Conservation (phyloP, 2,113 vertebrate species). For the Arizona elegans region DNA sequence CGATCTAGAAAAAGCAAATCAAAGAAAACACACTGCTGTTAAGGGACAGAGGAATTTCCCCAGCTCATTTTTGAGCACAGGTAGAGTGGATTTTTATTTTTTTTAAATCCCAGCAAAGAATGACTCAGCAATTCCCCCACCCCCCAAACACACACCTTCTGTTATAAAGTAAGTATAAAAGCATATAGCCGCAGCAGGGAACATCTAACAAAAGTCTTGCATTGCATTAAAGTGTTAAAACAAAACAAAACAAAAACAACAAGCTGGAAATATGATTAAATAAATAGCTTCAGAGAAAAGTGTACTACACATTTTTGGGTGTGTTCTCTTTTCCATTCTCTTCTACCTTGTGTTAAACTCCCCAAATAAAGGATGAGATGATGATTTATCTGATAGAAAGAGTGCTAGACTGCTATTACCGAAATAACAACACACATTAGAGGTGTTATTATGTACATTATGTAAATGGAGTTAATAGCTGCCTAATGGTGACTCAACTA, state of each 20-base stretch:
- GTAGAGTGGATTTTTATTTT: conserved; percentile 2
- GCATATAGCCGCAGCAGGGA: conserved; percentile 1
- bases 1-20: conserved; percentile 41
- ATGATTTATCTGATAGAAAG: background rate
- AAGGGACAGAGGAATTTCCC: conserved; percentile 13
- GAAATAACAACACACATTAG: background rate
- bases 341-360: background rate
- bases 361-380: background rate
- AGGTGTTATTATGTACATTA: background rate
- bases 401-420: background rate
- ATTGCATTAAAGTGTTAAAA: background rate
- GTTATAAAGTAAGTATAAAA: background rate
- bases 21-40: conserved; percentile 6
- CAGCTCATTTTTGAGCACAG: conserved; percentile 26
- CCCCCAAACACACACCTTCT: background rate
- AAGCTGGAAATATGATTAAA: background rate
- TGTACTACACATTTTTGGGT: background rate
- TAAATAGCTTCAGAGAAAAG: background rate
- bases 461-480: background rate
- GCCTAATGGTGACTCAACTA: background rate
- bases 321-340: background rate
- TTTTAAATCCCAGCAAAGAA: conserved; percentile 23
- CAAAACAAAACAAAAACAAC: background rate
- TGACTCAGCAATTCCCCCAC: conserved; percentile 12
- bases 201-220: background rate